Percentiles rank a stretch among this genome's conserved stretches.
These are phyloP conservation scores for Cetoscarus ocellatus DNA, from an alignment of 2,797 vertebrate genomes.

Conservation along the genomic window DNA sequence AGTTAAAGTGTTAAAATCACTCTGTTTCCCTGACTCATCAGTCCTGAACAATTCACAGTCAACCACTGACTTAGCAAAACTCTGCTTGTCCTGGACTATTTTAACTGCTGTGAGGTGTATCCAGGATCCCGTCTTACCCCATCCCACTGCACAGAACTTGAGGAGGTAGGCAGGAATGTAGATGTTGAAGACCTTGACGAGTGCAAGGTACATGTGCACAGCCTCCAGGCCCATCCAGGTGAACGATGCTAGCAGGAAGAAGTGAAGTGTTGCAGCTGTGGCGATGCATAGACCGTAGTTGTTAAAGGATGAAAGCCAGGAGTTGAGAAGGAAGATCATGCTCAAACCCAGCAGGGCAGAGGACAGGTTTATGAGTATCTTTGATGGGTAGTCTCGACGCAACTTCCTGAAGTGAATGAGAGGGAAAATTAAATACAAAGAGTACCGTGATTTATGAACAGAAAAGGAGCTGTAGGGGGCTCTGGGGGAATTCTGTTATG, in stretches of 20 bases:
- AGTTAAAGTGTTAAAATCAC: too few species aligned
- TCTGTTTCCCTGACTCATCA: too few species aligned
- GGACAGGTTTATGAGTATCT: slow-evolving; percentile 92
- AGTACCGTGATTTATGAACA: too few species aligned
- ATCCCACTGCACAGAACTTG: slow-evolving; percentile 89
- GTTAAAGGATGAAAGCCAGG: slow-evolving; percentile 88
- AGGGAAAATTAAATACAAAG: too few species aligned
- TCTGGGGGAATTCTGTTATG: too few species aligned
- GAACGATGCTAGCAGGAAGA: slow-evolving; percentile 92
- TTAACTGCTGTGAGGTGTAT: not conserved
- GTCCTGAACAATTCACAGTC: too few species aligned
- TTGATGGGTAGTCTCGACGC: slow-evolving; percentile 88
- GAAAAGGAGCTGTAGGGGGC: too few species aligned
- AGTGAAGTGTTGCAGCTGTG: slow-evolving; percentile 85
- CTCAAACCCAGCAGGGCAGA: slow-evolving; percentile 87
- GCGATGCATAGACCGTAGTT: slow-evolving; percentile 83
- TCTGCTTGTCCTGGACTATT: too few species aligned
- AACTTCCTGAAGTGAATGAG: slow-evolving; percentile 81
- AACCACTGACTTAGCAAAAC: too few species aligned
- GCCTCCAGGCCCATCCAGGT: slow-evolving; percentile 94
- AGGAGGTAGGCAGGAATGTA: slow-evolving; percentile 90
- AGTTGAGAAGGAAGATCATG: slow-evolving; percentile 86
- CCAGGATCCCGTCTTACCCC: slow-evolving; percentile 85
- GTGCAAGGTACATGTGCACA: slow-evolving; percentile 91
- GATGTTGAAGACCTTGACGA: slow-evolving; percentile 93